phyloP scores from a whole-genome alignment of 2,797 vertebrate genomes.

The Oophaga sylvatica region DNA sequence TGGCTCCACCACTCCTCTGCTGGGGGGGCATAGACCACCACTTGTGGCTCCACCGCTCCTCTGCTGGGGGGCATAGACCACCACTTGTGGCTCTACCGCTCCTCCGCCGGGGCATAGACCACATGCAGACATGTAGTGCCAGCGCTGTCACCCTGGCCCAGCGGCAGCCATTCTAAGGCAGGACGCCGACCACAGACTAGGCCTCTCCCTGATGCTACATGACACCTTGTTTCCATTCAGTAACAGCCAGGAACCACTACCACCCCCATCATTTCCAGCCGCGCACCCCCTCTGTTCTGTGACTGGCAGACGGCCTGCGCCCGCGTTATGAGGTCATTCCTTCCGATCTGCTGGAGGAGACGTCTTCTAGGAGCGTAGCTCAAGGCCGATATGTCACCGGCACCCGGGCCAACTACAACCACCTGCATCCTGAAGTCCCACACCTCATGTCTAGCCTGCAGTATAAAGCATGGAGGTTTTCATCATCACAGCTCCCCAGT shows the following conservation, averaged over 20 bases:
- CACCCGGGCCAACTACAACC: no score
- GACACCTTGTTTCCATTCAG: no score
- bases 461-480: neutral
- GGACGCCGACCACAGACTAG: no score
- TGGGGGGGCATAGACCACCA: neutral
- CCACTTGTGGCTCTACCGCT: no score
- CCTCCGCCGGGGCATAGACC: neutral
- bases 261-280: neutral
- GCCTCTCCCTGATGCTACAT: no score
- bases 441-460: neutral
- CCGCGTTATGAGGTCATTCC: constrained; percentile 13
- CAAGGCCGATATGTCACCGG: no score
- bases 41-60: no score
- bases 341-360: constrained; percentile 16
- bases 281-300: no score
- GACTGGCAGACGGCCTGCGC: neutral
- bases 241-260: no score
- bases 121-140: neutral
- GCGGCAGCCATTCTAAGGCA: no score
- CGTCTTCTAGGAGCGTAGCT: neutral
- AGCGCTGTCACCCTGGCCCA: neutral
- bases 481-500: neutral
- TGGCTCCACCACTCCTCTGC: no score
- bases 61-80: neutral
- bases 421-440: no score